A percentile compares a stretch with the other conserved stretches of the same genome.
phyloP scores from a whole-genome alignment of 2,797 vertebrate species.

The Typhlichthys eigenmanni region DNA sequence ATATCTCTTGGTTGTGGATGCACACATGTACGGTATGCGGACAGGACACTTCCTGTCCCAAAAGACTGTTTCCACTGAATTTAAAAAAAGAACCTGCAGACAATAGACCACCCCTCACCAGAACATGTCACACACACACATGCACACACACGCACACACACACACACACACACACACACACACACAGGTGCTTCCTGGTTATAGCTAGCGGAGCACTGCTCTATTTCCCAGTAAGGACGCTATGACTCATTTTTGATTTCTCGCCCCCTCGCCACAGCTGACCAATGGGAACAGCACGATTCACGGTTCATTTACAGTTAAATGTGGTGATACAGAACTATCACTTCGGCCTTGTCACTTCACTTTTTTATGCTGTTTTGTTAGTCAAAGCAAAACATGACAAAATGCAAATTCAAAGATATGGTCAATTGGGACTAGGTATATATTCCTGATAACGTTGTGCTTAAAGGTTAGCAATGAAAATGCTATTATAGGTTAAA shows the following conservation, averaged over 20 bases:
- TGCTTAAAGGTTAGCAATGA: no score
- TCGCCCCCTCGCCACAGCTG: slow-evolving; percentile 30
- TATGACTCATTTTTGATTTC: slow-evolving; percentile 44
- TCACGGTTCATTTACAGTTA: neutral
- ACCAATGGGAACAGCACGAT: slow-evolving; percentile 32
- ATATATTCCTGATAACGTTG: no score
- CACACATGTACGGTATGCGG: slow-evolving; percentile 36
- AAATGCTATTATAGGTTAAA: no score
- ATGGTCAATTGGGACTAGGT: no score
- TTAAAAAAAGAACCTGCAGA: slow-evolving; percentile 71
- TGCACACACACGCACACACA: neutral
- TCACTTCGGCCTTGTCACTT: no score
- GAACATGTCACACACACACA: slow-evolving; percentile 4
- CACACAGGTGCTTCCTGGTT: slow-evolving; percentile 79
- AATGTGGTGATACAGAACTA: no score
- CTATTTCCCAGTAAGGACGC: slow-evolving; percentile 46
- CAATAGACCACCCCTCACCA: slow-evolving; percentile 63
- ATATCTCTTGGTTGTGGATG: slow-evolving; percentile 25
- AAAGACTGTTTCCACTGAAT: slow-evolving; percentile 60
- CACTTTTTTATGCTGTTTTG: no score
- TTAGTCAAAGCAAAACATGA: no score
- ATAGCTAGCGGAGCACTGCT: slow-evolving; percentile 50
- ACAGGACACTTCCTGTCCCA: slow-evolving; percentile 65
- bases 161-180: neutral
- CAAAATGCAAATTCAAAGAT: no score